These are phyloP conservation scores for Parthenolecanium corni DNA, from an alignment of 2,888 invertebrate species.

Conservation along the genomic window DNA sequence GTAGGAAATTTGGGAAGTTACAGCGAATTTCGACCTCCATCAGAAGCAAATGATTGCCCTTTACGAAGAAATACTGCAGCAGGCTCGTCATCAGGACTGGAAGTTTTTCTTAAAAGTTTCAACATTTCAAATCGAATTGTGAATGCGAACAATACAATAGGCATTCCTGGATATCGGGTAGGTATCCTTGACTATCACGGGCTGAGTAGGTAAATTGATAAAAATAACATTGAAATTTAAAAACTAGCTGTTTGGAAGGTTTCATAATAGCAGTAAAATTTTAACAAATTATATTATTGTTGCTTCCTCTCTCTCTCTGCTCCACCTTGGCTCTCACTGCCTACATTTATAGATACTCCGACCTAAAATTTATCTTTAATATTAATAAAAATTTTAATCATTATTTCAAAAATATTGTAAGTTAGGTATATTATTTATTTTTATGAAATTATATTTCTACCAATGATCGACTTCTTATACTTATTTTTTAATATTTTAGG, in stretches of 20 bases:
- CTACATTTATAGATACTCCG: too few relatives aligned
- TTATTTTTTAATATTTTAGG: slow-evolving; percentile 29
- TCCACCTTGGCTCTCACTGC: too few relatives aligned
- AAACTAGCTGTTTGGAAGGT: neutral
- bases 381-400: too few relatives aligned
- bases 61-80: slow-evolving; percentile 33
- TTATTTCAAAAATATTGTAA: too few relatives aligned
- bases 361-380: too few relatives aligned
- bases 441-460: too few relatives aligned
- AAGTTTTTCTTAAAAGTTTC: slow-evolving; percentile 33
- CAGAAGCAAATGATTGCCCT: slow-evolving; percentile 24
- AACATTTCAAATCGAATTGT: slow-evolving; percentile 30
- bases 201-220: neutral
- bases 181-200: too few relatives aligned
- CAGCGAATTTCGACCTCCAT: neutral
- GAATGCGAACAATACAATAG: slow-evolving; percentile 31
- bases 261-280: neutral
- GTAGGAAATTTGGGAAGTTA: slow-evolving; percentile 18
- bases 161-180: slow-evolving; percentile 32
- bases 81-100: slow-evolving; percentile 33
- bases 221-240: neutral
- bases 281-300: neutral
- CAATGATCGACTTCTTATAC: too few relatives aligned
- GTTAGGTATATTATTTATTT: too few relatives aligned
- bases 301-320: too few relatives aligned